Evolutionary conservation across 2,797 vertebrate genomes (phyloP).

Genomic region (Hypotaenidia philippensis): DNA sequence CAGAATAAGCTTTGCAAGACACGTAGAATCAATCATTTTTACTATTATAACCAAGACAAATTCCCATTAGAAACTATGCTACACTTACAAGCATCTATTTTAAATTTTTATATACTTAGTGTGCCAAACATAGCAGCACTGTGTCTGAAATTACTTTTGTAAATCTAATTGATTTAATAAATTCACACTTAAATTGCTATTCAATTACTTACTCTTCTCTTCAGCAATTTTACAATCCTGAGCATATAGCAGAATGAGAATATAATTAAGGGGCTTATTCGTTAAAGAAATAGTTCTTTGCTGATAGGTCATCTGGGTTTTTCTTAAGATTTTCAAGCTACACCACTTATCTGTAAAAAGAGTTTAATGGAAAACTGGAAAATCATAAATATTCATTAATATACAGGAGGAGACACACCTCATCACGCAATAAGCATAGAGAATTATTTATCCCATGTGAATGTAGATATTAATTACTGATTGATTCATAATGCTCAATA

Average conservation of each 20-base stretch:
- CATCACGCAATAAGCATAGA: not conserved
- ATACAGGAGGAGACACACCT: not conserved
- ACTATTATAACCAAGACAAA: conserved; percentile 55
- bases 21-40: conserved; percentile 62
- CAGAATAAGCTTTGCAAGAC: conserved; percentile 46
- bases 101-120: conserved; percentile 68
- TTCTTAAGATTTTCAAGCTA: not conserved
- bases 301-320: not conserved
- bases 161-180: conserved; percentile 71
- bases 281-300: conserved; percentile 37
- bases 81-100: conserved; percentile 56
- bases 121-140: not conserved
- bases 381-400: not conserved
- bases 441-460: not conserved
- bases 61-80: conserved; percentile 48
- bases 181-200: conserved; percentile 62
- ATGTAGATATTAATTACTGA: not conserved
- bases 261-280: conserved; percentile 63
- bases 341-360: not conserved
- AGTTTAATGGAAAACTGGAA: not conserved
- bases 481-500: not conserved
- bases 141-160: conserved; percentile 54
- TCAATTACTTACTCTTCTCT: conserved; percentile 59
- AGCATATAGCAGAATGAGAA: conserved; percentile 44
- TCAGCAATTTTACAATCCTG: conserved; percentile 57